A percentile compares a stretch with the other conserved stretches of the same genome.
phyloP scores from a whole-genome alignment of 1,140 invertebrate genomes.

The Heliconius melpomene region DNA sequence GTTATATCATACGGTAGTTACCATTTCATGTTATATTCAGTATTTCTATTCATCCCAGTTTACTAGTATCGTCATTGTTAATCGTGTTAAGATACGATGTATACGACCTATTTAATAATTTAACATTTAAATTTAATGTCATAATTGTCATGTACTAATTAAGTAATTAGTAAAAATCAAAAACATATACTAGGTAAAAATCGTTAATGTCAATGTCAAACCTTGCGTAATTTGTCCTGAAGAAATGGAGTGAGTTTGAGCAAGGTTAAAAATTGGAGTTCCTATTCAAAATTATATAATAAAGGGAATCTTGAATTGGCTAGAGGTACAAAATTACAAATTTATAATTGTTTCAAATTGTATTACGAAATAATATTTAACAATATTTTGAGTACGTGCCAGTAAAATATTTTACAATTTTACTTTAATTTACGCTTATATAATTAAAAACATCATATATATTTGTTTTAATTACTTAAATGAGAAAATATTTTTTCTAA shows the following conservation, averaged over 20 bases:
- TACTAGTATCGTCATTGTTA: no score
- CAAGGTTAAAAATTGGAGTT: constrained; percentile 46
- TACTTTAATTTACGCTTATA: not conserved
- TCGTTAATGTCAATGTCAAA: constrained; percentile 37
- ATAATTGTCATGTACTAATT: no score
- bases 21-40: no score
- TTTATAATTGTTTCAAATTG: not conserved
- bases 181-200: no score
- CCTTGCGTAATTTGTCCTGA: not conserved
- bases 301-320: constrained; percentile 5
- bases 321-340: constrained; percentile 6
- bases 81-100: no score
- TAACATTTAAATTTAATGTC: no score
- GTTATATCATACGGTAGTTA: no score
- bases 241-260: constrained; percentile 24
- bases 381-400: not conserved
- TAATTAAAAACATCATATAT: not conserved
- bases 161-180: not conserved
- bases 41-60: no score
- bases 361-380: not conserved
- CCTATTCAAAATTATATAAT: constrained; percentile 59
- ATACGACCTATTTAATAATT: no score
- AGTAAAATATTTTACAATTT: constrained; percentile 1
- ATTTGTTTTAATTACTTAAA: not conserved
- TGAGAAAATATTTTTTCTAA: not conserved